Evolutionary conservation across 1,140 invertebrate genomes (phyloP), one percentile per base, ranked within the genome.

Genomic region (Cotesia vestalis): DNA sequence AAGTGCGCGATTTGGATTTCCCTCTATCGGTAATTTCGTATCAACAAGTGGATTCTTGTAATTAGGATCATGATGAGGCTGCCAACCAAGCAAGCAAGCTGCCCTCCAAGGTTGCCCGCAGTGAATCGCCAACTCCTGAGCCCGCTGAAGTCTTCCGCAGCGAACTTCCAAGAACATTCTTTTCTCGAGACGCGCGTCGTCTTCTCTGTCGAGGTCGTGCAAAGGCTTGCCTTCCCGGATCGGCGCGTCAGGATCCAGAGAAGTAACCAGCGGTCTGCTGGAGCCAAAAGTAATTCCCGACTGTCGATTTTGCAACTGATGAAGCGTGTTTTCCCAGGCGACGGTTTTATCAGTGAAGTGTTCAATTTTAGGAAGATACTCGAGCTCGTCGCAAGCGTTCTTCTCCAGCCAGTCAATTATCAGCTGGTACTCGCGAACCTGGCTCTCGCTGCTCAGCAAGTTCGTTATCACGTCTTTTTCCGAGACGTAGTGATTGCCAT

Each of bases 351-450:
- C 92, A 5, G 91, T 90, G 79, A 92, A 94, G 80, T 92, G 90
- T 76, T 93, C 90, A 11, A 93, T 85, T 51, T 91, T 87, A 52
- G 90, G 89, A 57, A 89, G 88, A 61, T 88, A 88, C 68, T 89
- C 89, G 51, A 90, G 90, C 78, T 91, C 89, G 79, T 96, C 94
- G 17, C 90, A 85, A 12, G 93, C 91, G 84, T 92, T 95, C 64
- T 91, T 90, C 85, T 98, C 96, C 38, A 98, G 82, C 96, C 96
- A 98, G 84, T 98, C 96, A 17, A 98, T 92, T 40, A 98, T 91
- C 60, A 96, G 82, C 84, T 96, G 94, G 79, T 92, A 91, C 85
- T 95, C 91, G 72, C 94, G 86, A 8, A 96, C 83, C 34, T 90
- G 89, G 17, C 88, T 83, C 79, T 95, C 92, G 75, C 86, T 87